Evolutionary conservation across 92 coral and sea anemone genomes (phyloP).

Genomic region (Porites divaricata): DNA sequence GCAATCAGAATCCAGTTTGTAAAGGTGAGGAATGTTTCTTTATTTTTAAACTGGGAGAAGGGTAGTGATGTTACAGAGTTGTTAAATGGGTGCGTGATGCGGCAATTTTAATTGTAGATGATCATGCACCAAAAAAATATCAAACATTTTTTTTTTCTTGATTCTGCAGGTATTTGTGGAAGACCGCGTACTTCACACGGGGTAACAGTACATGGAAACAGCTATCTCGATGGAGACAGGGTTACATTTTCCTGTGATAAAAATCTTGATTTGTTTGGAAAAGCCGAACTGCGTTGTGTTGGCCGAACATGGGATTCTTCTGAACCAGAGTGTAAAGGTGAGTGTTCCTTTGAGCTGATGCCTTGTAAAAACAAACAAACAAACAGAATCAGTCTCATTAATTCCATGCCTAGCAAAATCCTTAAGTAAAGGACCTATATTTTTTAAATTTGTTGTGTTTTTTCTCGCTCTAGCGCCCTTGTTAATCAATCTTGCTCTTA

Average conservation of each 20-base stretch:
- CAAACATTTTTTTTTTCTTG: neutral
- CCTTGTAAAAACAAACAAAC: neutral
- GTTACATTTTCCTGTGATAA: slow-evolving; percentile 31
- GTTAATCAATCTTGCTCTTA: too few relatives aligned
- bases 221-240: slow-evolving; percentile 53
- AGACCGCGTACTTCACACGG: slow-evolving; percentile 35
- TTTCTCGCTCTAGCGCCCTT: too few relatives aligned
- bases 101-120: too few relatives aligned
- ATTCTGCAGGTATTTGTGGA: slow-evolving; percentile 44
- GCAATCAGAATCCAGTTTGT: slow-evolving; percentile 38
- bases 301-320: slow-evolving; percentile 26
- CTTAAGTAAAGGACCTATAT: too few relatives aligned
- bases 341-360: neutral
- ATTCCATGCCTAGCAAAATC: too few relatives aligned
- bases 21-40: slow-evolving; percentile 15
- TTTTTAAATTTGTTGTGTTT: too few relatives aligned
- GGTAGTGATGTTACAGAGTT: too few relatives aligned
- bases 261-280: slow-evolving; percentile 55
- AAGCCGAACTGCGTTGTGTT: slow-evolving; percentile 13
- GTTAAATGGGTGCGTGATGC: too few relatives aligned
- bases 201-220: slow-evolving; percentile 26
- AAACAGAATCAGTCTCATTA: neutral
- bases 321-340: slow-evolving; percentile 52
- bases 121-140: neutral
- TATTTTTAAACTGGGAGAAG: too few relatives aligned